Percentiles rank a stretch among this genome's conserved stretches.
Evolutionary conservation across 1,140 invertebrate genomes (phyloP).

Genomic region (Neodiprion virginianus): DNA sequence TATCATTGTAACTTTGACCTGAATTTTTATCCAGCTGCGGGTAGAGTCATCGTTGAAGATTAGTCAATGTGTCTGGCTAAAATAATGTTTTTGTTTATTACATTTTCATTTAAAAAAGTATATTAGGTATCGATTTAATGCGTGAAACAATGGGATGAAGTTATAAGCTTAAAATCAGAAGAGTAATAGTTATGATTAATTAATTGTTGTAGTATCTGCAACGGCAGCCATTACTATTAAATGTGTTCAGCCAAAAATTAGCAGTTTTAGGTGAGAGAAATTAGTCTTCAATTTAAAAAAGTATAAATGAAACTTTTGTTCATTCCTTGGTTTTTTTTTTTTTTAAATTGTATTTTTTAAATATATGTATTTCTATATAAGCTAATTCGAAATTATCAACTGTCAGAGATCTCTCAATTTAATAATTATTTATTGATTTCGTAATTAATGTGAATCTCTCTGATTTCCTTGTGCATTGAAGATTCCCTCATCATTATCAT

Average conservation of each 20-base stretch:
- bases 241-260: conserved; percentile 7
- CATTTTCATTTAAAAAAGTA: background rate
- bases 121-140: background rate
- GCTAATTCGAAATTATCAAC: background rate
- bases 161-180: conserved; percentile 3
- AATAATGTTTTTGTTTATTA: conserved; percentile 37
- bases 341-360: background rate
- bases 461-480: conserved; percentile 4
- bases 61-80: conserved; percentile 34
- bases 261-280: conserved; percentile 1
- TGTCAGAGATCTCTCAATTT: background rate
- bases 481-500: background rate
- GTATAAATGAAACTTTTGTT: conserved; percentile 4
- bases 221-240: conserved; percentile 2
- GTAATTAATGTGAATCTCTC: background rate
- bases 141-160: background rate
- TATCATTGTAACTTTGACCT: conserved; percentile 13
- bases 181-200: background rate
- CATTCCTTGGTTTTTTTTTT: background rate
- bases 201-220: conserved; percentile 6
- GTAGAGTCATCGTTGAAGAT: conserved; percentile 28
- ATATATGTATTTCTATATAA: background rate
- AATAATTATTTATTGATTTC: conserved; percentile 2
- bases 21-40: conserved; percentile 37
- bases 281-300: conserved; percentile 4